Evolutionary conservation across 2,797 vertebrate genomes (phyloP).

Genomic region (Crenuchus spilurus): DNA sequence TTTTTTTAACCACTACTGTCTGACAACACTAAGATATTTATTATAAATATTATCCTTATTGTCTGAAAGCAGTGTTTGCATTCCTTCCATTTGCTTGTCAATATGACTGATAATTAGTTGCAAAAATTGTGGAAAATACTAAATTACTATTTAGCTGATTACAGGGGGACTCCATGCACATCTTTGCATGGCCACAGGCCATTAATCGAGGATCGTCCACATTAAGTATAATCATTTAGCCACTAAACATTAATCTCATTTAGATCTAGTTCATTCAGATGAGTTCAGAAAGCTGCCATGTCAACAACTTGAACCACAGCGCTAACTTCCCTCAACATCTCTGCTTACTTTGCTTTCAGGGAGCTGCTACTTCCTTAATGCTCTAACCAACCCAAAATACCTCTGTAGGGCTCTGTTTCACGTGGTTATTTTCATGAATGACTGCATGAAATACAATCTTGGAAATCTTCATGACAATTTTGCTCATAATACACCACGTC

Average conservation of each 20-base stretch:
- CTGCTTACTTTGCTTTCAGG: background rate
- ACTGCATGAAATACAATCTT: conserved; percentile 14
- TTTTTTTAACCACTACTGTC: background rate
- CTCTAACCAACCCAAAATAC: background rate
- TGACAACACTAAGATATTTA: background rate
- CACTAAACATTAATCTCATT: too few relatives aligned
- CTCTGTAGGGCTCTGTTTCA: background rate
- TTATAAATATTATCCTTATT: background rate
- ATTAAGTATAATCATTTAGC: too few relatives aligned
- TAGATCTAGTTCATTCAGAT: too few relatives aligned
- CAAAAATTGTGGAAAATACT: too few relatives aligned
- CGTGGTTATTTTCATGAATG: background rate
- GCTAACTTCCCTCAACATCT: background rate
- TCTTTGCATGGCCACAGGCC: too few relatives aligned
- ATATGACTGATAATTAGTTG: too few relatives aligned
- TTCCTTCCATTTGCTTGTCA: background rate
- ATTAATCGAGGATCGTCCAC: background rate
- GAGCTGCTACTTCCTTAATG: background rate
- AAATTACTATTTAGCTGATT: background rate
- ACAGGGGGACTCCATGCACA: background rate
- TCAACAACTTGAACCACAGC: background rate
- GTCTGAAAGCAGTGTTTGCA: too few relatives aligned
- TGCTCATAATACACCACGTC: conserved; percentile 9
- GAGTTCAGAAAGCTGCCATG: background rate
- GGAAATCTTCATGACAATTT: conserved; percentile 25